Conservation (phyloP, 2,113 vertebrate genomes). For the Cryptomyrus ogoouensis region DNA sequence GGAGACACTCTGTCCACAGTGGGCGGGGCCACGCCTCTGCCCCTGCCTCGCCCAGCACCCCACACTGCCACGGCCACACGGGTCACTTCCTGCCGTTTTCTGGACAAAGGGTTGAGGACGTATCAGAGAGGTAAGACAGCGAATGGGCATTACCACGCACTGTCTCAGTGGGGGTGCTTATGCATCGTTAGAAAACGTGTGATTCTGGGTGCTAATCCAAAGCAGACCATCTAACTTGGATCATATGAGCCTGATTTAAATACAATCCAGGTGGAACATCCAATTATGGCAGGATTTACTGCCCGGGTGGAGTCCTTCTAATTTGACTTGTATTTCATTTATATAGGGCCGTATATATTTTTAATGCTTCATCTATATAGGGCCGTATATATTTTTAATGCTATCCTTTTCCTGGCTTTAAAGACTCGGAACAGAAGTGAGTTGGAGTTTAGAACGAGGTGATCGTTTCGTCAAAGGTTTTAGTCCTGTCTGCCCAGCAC, state of each 20-base stretch:
- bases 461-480: background rate
- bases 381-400: background rate
- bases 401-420: background rate
- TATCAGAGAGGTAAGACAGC: conserved; percentile 76
- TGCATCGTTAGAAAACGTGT: background rate
- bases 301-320: background rate
- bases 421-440: background rate
- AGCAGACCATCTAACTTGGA: background rate
- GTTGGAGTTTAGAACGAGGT: background rate
- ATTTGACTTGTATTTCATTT: background rate
- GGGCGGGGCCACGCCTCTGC: conserved; percentile 68
- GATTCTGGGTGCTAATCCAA: background rate
- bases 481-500: background rate
- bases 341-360: background rate
- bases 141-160: background rate
- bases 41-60: conserved; percentile 69
- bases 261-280: background rate
- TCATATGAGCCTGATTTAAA: background rate
- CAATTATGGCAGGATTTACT: background rate
- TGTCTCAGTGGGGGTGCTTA: background rate
- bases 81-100: conserved; percentile 56
- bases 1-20: conserved; percentile 82
- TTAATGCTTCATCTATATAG: background rate
- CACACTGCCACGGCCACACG: conserved; percentile 33
- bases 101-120: conserved; percentile 60